Percentiles rank a stretch among this genome's conserved stretches.
phyloP scores from a whole-genome alignment of 2,888 invertebrate genomes.

The Cepaea hortensis region DNA sequence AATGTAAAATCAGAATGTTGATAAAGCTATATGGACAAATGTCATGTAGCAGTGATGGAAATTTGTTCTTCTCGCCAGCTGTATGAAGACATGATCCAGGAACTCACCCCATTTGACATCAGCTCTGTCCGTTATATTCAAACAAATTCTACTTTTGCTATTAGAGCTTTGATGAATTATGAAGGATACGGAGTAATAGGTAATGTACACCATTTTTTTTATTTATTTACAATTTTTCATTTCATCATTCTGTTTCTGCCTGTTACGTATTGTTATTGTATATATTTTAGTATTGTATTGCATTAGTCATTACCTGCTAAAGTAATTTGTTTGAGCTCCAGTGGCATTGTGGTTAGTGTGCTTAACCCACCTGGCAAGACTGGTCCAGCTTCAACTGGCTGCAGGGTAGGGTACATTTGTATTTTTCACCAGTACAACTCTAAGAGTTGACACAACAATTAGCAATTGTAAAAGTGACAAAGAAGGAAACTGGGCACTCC shows the following conservation, averaged over 20 bases:
- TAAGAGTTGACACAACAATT: too few relatives aligned
- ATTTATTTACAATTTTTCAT: background rate
- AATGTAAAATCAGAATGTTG: too few relatives aligned
- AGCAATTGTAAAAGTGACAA: too few relatives aligned
- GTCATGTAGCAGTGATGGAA: too few relatives aligned
- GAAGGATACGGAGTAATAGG: slow-evolving; percentile 43
- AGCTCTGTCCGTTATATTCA: slow-evolving; percentile 53
- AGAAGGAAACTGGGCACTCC: too few relatives aligned
- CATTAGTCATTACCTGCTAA: background rate
- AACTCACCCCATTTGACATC: slow-evolving; percentile 60
- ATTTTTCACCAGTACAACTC: too few relatives aligned
- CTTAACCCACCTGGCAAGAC: too few relatives aligned
- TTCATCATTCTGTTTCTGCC: background rate
- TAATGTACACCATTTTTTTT: background rate
- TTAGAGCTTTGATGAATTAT: slow-evolving; percentile 67
- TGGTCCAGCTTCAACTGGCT: too few relatives aligned
- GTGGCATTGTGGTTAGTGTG: too few relatives aligned
- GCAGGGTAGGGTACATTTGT: too few relatives aligned
- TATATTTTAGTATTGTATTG: background rate
- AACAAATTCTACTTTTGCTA: slow-evolving; percentile 63
- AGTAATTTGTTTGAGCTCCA: too few relatives aligned
- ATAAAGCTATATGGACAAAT: too few relatives aligned
- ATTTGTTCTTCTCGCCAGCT: slow-evolving; percentile 49
- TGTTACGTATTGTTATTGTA: background rate
- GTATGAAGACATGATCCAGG: slow-evolving; percentile 63